Conservation (phyloP, 2,113 vertebrate species). For the Vidua macroura region DNA sequence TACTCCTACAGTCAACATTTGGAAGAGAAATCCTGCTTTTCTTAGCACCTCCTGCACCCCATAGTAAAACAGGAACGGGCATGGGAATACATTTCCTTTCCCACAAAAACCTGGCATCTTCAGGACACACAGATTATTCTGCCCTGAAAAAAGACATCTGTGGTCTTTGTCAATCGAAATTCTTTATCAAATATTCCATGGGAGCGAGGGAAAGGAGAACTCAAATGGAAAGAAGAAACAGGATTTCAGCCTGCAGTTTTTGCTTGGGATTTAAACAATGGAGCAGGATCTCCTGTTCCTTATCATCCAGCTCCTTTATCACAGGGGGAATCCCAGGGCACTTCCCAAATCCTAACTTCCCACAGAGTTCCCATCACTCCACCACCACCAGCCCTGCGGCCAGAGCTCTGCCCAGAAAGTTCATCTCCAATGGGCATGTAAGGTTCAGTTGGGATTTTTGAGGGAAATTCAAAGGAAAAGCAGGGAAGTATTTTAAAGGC, state of each 20-base stretch:
- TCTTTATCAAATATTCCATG: neutral
- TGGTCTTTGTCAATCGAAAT: rapidly evolving
- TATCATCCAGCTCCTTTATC: neutral
- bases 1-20: neutral
- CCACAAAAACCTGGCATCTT: neutral
- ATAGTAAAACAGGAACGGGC: neutral
- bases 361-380: rapidly evolving
- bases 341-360: neutral
- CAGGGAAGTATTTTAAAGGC: neutral
- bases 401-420: rapidly evolving
- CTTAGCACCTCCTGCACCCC: neutral
- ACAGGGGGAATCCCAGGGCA: neutral
- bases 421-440: neutral
- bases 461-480: neutral
- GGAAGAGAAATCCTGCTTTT: neutral
- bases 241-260: neutral
- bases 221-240: neutral
- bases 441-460: neutral
- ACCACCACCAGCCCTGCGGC: rapidly evolving
- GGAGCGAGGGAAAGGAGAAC: neutral
- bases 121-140: neutral
- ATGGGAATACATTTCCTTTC: neutral
- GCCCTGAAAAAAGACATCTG: neutral
- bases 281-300: neutral
- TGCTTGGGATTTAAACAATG: neutral